phyloP scores from a whole-genome alignment of 2,113 vertebrate genomes.

The Procavia capensis region DNA sequence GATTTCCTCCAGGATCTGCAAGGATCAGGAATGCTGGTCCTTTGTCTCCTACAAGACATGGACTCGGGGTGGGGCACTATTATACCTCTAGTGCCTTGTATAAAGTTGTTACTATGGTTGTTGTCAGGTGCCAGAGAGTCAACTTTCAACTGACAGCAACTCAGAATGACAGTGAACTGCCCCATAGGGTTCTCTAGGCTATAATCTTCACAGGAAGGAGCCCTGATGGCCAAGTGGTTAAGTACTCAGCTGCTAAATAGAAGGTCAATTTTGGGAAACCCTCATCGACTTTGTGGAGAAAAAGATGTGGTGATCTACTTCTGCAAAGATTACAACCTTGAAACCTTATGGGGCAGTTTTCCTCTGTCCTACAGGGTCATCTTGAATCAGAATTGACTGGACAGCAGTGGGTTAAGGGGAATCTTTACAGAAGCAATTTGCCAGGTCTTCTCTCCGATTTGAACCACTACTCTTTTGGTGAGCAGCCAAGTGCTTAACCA shows the following conservation, averaged over 20 bases:
- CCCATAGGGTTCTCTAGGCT: too few species aligned
- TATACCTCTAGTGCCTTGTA: background rate
- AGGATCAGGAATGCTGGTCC: background rate
- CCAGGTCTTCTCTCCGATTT: background rate
- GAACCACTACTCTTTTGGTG: background rate
- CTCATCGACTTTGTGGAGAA: background rate
- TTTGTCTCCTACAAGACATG: background rate
- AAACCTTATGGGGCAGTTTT: background rate
- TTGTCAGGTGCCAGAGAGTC: background rate
- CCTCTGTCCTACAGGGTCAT: background rate
- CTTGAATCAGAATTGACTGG: background rate
- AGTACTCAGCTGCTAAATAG: background rate
- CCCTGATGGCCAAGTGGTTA: background rate
- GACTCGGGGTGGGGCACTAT: background rate
- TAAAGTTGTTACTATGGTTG: background rate
- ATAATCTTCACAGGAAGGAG: background rate
- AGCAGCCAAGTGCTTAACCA: background rate
- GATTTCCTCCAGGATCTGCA: background rate
- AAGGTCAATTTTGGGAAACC: background rate
- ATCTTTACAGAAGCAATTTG: background rate
- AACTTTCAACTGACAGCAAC: background rate
- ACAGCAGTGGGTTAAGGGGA: background rate
- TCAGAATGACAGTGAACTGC: background rate
- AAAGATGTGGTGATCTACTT: too few species aligned
- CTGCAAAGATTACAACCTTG: background rate